Evolutionary conservation across 2,888 invertebrate species (phyloP), one percentile per base, ranked within the genome.

Genomic region (Apantesis nais): DNA sequence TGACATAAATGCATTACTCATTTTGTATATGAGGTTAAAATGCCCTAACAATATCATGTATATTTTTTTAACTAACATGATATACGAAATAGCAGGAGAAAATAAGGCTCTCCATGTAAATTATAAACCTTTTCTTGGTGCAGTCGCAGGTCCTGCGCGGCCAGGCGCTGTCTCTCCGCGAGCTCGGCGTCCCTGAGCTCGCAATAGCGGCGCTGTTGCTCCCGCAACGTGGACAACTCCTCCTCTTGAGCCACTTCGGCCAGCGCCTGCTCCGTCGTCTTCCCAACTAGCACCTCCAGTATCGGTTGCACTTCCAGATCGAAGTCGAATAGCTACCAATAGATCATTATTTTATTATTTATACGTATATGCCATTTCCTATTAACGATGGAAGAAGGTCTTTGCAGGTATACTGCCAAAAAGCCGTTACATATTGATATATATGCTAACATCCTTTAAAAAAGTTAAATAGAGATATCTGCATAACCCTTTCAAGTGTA

Each of bases 161-260:
- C 97, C 66, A 98, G 95, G 75, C 98, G 96, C 82, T 97, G 96
- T 69, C 97, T 95, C 91, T 99, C 98, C 2, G 97, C 97, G 75
- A 97, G 96, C 90, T 99, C 98, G 25, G 97, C 97, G 83, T 97
- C 97, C 68, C 98, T 96, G 77, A 97, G 94, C 89, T 95, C 95
- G 77, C 84, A 77, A 97, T 86, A 96, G 92, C 88, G 97, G 87
- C 92, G 95, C 90, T 97, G 98, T 88, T 98, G 98, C 86, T 97
- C 97, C 73, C 97, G 95, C 78, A 99, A 93, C 39, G 97, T 96
- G 8, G 97, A 97, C 79, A 99, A 94, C 92, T 99, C 99, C 91
- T 99, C 99, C 89, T 99, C 99, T 89, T 99, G 98, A 81, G 98
- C 96, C 55, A 98, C 98, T 91, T 99, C 99, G 22, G 97, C 96